Evolutionary conservation across 2,113 vertebrate species (phyloP).

Genomic region (Serinus canaria): DNA sequence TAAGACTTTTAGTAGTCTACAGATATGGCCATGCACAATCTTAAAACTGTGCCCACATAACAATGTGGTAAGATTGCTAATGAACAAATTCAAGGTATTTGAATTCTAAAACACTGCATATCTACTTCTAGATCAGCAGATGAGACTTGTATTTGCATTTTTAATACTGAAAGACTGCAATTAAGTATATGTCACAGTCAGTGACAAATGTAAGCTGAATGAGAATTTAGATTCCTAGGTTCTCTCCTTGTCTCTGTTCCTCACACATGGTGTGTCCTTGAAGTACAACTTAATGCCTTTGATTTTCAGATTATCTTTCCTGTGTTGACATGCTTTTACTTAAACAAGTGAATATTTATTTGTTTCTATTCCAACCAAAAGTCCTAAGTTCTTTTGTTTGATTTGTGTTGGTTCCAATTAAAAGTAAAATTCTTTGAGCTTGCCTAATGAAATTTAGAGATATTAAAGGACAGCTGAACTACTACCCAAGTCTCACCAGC

Average conservation of each 20-base stretch:
- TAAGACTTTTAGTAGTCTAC: background rate
- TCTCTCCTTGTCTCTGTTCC: background rate
- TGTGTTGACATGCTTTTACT: background rate
- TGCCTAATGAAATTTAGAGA: background rate
- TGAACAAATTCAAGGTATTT: background rate
- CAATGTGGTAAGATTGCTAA: background rate
- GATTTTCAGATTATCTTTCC: background rate
- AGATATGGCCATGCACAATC: background rate
- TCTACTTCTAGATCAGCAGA: background rate
- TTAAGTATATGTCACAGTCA: background rate
- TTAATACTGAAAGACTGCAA: background rate
- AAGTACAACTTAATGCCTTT: background rate
- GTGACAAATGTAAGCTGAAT: background rate
- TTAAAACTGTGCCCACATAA: background rate
- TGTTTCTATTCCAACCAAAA: background rate
- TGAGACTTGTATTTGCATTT: background rate
- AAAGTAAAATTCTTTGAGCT: background rate
- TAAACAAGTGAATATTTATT: background rate
- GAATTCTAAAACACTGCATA: background rate
- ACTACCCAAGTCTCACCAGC: background rate
- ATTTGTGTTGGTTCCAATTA: background rate
- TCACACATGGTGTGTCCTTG: background rate
- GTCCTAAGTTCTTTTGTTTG: background rate
- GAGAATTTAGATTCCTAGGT: background rate
- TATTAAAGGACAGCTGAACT: background rate